These are phyloP conservation scores for Mya arenaria DNA, from an alignment of 1,140 invertebrate species.

Conservation along the genomic window DNA sequence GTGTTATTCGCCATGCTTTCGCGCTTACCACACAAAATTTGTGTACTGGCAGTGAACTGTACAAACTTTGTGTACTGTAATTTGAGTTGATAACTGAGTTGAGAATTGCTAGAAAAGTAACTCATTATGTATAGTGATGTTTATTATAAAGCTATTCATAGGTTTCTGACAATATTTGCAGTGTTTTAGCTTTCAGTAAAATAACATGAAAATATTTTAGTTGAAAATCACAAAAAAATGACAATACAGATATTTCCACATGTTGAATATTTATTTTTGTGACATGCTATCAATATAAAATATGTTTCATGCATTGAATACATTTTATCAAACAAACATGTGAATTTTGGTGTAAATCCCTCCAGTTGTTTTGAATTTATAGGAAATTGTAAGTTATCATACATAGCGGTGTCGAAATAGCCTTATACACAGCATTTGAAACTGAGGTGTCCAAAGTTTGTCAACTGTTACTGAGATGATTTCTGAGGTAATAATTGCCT, in stretches of 20 bases:
- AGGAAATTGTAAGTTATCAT: slow-evolving; percentile 19
- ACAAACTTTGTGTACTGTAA: slow-evolving; percentile 29
- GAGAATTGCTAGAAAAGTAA: slow-evolving; percentile 22
- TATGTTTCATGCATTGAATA: too few relatives aligned
- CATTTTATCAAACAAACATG: slow-evolving; percentile 17
- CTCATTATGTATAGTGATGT: slow-evolving; percentile 7
- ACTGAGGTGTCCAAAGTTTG: slow-evolving; percentile 28
- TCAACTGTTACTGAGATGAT: background rate
- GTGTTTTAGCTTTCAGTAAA: slow-evolving; percentile 1
- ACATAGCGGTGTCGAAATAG: slow-evolving; percentile 1
- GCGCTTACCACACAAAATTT: slow-evolving; percentile 1
- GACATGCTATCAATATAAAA: slow-evolving; percentile 26
- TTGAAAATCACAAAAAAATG: slow-evolving; percentile 25
- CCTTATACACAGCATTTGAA: slow-evolving; percentile 1
- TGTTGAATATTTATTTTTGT: slow-evolving; percentile 29
- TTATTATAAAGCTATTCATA: slow-evolving; percentile 10
- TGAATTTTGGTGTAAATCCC: background rate
- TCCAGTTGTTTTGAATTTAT: slow-evolving; percentile 3
- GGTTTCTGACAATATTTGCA: slow-evolving; percentile 27
- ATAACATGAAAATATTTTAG: slow-evolving; percentile 24
- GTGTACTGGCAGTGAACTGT: slow-evolving; percentile 19
- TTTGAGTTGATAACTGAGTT: slow-evolving; percentile 24
- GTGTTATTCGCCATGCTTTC: slow-evolving; percentile 17
- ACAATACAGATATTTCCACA: slow-evolving; percentile 21
- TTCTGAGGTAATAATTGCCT: too few relatives aligned